Base-by-base conservation (phyloP, 2,113 vertebrate genomes). In the Desmodus rotundus region DNA sequence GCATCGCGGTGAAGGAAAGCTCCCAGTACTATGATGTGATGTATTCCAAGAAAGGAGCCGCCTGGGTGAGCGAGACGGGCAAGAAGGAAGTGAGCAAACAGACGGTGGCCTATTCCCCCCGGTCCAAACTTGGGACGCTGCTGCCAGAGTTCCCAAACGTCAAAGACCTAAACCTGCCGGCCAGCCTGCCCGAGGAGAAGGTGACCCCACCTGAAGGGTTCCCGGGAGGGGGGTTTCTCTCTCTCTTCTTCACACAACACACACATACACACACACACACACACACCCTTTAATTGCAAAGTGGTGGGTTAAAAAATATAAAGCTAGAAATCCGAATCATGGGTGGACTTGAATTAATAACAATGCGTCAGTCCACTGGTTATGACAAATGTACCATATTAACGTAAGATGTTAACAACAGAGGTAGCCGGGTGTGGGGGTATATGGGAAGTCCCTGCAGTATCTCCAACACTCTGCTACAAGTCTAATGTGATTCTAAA, bases 131-230 rank as follows among this genome's bases (percentile, higher is more conserved):
- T 90, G 99, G 99, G 95, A 99, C 99, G 1, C 98, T 99, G 94
- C 98, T 99, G 99, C 99, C 99, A 98, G 99, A 99, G 98, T 99
- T 99, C 98, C 99, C 99, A 99, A 99, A 99, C 99, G 99, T 99
- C 99, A 99, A 99, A 99, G 99, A 99, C 98, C 98, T 99, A 98
- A 99, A 99, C 99, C 99, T 99, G 98, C 99, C 99, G 85, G 98
- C 99, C 98, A 99, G 99, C 98, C 99, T 99, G 98, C 99, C 99
- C 98, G 99, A 99, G 97, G 99, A 99, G 98, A 99, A 99, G 99
- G 99, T 99, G 99, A 99, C 98, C 96, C 94, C 76, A 93, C 98
- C 98, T 95, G 97, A 98, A 98, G 98, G 92, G 82, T 38, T 5
- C 11, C 43, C 12, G 24, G 56, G 92, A 9, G 38, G 10, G 89